Base-by-base conservation (phyloP, 2,888 invertebrate genomes). In the Spialia ferax region DNA sequence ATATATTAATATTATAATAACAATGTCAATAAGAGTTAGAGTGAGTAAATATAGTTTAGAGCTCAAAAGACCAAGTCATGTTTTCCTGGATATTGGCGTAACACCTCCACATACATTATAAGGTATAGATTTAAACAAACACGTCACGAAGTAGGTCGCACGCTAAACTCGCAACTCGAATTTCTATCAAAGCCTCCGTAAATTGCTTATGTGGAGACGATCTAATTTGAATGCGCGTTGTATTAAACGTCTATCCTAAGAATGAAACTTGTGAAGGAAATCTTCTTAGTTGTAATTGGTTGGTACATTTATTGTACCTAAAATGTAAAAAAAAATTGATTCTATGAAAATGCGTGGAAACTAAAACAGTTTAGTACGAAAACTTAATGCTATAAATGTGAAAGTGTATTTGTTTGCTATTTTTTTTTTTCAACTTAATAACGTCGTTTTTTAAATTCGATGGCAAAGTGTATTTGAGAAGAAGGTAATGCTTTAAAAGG, bases 61-160 rank as follows among this genome's bases (percentile, higher is more conserved):
- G 5, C 7, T 42, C 15, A 18, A 1, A 32, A 42, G 15, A 15
- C 11, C 15, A 42, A 42, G 7, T 42, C 42, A 15, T 7, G 15
- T 8, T 42, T 23, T 57, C 35, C 65, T 52, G 65, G 50, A 59
- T 65, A 59, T 65, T 59, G 65, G 54, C 35, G 56, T 50, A 38
- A 52, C 57, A 64, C 50, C 59, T 59, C 52, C 65, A 52, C 59
- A 59, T 45, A 48, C 13, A 35, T 59, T 32, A 15, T 55, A n/a
- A n/a, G n/a, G n/a, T n/a, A 65, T 15, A 59, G 52, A 63, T 67
- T 64, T 68, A 74, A 76, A 73, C 76, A 78, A 77, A 80, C 79
- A 77, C 74, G 71, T 71, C 59, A 62, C 50, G 73, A 84, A 83
- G 75, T 85, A 73, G 85, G 83, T 79, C 84, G 78, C 70, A 71